A percentile compares a stretch with the other conserved stretches of the same genome.
Evolutionary conservation across 1,140 invertebrate species (phyloP).

Genomic region (Drosophila santomea): DNA sequence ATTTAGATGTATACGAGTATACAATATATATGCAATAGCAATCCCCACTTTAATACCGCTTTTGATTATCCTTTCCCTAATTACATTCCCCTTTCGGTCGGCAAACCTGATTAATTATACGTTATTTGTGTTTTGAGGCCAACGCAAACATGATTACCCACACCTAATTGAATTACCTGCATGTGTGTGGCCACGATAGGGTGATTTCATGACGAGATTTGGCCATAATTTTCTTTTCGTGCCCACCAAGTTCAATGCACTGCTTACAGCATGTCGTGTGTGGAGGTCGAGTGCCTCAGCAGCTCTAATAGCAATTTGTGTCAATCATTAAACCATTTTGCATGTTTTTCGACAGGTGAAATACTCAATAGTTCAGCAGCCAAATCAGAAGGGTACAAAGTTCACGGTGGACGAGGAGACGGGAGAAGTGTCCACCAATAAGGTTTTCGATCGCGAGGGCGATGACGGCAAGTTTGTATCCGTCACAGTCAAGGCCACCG

Average conservation of each 20-base stretch:
- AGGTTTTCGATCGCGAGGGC: conserved; percentile 97
- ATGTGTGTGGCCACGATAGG: conserved; percentile 13
- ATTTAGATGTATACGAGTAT: conserved; percentile 13
- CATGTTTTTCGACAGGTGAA: conserved; percentile 87
- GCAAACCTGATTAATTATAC: conserved; percentile 45
- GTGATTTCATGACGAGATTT: conserved; percentile 65
- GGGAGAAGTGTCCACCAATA: conserved; percentile 96
- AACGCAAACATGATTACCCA: conserved; percentile 60
- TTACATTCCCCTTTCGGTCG: conserved; percentile 21
- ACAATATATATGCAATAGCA: conserved; percentile 17
- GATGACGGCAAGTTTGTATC: conserved; percentile 98
- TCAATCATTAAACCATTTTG: conserved; percentile 67
- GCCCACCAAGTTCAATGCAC: conserved; percentile 70
- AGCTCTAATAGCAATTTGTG: conserved; percentile 51
- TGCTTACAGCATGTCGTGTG: conserved; percentile 44
- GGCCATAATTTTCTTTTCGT: conserved; percentile 43
- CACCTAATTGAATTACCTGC: conserved; percentile 61
- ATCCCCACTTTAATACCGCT: conserved; percentile 7
- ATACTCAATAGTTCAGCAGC: conserved; percentile 98
- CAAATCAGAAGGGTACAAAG: conserved; percentile 97
- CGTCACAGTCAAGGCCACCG: conserved; percentile 97
- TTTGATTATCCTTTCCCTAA: conserved; percentile 32
- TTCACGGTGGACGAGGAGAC: conserved; percentile 98
- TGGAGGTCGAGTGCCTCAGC: conserved; percentile 41
- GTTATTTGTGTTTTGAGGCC: conserved; percentile 56